Evolutionary conservation across 2,797 vertebrate genomes (phyloP).

Genomic region (Philypnodon macrostomus): DNA sequence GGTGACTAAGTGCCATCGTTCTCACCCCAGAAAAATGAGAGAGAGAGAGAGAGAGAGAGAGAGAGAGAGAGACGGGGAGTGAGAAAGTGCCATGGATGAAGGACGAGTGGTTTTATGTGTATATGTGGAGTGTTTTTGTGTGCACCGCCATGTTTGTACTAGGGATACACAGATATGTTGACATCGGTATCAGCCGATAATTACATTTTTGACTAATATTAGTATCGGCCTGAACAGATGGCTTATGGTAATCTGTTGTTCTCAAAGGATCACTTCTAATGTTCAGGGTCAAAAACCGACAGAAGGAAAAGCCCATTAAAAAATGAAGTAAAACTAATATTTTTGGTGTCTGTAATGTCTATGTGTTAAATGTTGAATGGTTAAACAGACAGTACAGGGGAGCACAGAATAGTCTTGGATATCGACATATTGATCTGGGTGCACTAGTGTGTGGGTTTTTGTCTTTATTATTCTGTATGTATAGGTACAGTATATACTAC

Average conservation of each 20-base stretch:
- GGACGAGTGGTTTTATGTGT: constrained; percentile 25
- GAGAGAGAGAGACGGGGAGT: constrained; percentile 23
- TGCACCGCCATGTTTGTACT: constrained; percentile 22
- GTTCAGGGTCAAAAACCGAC: too few species aligned
- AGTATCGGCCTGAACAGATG: too few species aligned
- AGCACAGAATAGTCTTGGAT: constrained; percentile 32
- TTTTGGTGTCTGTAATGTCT: constrained; percentile 23
- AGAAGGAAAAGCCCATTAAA: too few species aligned
- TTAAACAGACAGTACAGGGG: constrained; percentile 31
- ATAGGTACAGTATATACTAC: constrained; percentile 3
- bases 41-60: constrained; percentile 21
- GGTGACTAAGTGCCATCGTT: constrained; percentile 78
- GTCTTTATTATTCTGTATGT: constrained; percentile 34
- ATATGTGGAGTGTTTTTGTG: constrained; percentile 15
- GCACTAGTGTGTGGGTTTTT: constrained; percentile 10
- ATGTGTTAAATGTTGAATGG: constrained; percentile 49
- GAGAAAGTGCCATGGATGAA: constrained; percentile 30
- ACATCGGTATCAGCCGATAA: too few species aligned
- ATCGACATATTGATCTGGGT: constrained; percentile 54
- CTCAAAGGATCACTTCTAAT: too few species aligned
- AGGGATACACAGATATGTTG: too few species aligned
- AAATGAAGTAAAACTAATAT: too few species aligned
- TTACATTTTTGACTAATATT: too few species aligned
- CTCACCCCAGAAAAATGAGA: constrained; percentile 60
- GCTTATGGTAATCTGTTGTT: too few species aligned